Conservation (phyloP, 2,113 vertebrate genomes). For the Pseudonaja textilis region DNA sequence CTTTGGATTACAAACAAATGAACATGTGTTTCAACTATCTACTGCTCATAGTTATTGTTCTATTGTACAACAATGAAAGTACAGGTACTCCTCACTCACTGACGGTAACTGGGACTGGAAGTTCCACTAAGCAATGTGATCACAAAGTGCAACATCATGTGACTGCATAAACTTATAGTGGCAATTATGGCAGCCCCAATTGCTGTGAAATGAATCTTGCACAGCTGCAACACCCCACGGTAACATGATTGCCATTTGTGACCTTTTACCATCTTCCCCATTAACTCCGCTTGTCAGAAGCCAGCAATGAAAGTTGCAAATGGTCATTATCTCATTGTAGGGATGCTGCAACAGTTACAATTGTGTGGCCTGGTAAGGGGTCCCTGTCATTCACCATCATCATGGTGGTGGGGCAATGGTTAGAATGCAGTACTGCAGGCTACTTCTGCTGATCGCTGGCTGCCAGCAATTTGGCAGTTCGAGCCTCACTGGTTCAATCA, state of each 20-base stretch:
- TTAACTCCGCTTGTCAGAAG: neutral
- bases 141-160: neutral
- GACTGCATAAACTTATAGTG: neutral
- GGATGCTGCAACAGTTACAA: neutral
- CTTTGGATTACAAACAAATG: neutral
- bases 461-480: too few relatives aligned
- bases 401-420: too few relatives aligned
- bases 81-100: neutral
- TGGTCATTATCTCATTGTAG: neutral
- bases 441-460: too few relatives aligned
- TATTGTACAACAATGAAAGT: neutral
- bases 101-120: neutral
- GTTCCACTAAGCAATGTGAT: neutral
- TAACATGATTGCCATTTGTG: neutral
- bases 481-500: too few relatives aligned
- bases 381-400: neutral
- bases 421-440: too few relatives aligned
- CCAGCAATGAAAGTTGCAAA: neutral
- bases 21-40: neutral
- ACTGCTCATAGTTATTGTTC: neutral
- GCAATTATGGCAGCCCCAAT: neutral
- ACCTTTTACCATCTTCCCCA: neutral
- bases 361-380: neutral
- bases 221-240: neutral
- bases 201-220: neutral